Evolutionary conservation across 53 echinoderm and acorn worm genomes (phyloP).

Genomic region (Temnopleurus reevesii): DNA sequence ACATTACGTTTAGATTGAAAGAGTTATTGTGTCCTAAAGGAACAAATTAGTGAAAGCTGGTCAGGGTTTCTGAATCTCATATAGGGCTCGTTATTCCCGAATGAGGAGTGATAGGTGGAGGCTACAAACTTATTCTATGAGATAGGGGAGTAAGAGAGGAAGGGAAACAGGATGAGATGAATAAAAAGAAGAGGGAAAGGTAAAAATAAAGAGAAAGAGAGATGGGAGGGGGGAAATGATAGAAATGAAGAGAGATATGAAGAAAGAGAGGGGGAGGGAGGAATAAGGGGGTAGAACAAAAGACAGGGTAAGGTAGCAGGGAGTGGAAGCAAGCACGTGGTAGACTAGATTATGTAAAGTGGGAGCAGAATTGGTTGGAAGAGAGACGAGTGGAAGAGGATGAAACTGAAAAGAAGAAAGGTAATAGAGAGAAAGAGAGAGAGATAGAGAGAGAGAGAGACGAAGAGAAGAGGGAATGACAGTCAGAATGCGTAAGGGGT

Average conservation of each 20-base stretch:
- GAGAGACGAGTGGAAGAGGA: not conserved
- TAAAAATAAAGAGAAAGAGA: not conserved
- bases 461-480: not conserved
- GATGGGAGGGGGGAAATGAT: not conserved
- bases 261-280: not conserved
- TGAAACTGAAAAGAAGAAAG: not conserved
- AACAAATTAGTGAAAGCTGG: conserved; percentile 8
- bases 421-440: too few relatives aligned
- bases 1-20: not conserved
- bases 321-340: not conserved
- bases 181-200: not conserved
- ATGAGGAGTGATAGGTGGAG: not conserved
- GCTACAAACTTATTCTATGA: not conserved
- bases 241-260: too few relatives aligned
- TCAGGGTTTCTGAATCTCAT: not conserved
- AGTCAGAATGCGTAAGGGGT: not conserved
- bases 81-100: not conserved
- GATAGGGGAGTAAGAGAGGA: not conserved
- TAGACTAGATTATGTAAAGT: not conserved
- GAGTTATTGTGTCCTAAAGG: not conserved
- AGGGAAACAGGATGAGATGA: not conserved
- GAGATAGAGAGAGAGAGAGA: too few relatives aligned
- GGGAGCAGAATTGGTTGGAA: not conserved
- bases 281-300: not conserved
- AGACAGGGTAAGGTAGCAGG: not conserved